Base-by-base conservation (phyloP, 2,888 invertebrate genomes). In the Lasioglossum oenotherae region DNA sequence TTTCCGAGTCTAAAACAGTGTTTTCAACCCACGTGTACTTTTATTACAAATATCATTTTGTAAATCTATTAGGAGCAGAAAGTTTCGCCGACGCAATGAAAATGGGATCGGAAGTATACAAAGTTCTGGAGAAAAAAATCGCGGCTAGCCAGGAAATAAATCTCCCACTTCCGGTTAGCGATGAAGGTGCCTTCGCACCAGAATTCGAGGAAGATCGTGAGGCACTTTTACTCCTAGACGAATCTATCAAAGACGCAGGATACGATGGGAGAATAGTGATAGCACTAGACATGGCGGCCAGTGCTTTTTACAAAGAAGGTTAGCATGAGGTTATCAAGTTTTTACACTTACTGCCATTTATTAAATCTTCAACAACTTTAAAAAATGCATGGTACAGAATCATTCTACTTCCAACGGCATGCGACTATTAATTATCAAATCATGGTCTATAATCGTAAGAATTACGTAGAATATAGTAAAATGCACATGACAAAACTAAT, bases 31-130 rank as follows among this genome's bases (percentile, higher is more conserved):
- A 27, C 14, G 4, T 1, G n/a, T n/a, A 14, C 12, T 4, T 12
- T 60, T 27, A 14, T 27, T 5, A 14, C 4, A 16, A 14, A 12
- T 16, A 12, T 60, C 27, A 14, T 71, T 49, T 38, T 27, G 14
- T 16, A 57, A 73, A 53, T 19, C 72, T 75, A 4, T 19, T 46
- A 94, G 95, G 94, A 16, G 95, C 95, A 0, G 88, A 87, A 38
- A 93, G 91, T 74, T 95, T 94, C 67, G 92, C 92, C 0, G 94
- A 94, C 60, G 95, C 94, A 1, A 89, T 94, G 91, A 91, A 93
- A 86, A 94, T 95, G 91, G 94, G 93, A 0, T 91, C 85, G n/a
- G 93, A 94, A 23, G 87, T 94, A 0, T 94, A 92, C 77, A 90
- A 90, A 23, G 82, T 89, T 3, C 78, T 94, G 4, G 94, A 95